Evolutionary conservation across 1,140 invertebrate genomes (phyloP).

Genomic region (Platyscapa corneri): DNA sequence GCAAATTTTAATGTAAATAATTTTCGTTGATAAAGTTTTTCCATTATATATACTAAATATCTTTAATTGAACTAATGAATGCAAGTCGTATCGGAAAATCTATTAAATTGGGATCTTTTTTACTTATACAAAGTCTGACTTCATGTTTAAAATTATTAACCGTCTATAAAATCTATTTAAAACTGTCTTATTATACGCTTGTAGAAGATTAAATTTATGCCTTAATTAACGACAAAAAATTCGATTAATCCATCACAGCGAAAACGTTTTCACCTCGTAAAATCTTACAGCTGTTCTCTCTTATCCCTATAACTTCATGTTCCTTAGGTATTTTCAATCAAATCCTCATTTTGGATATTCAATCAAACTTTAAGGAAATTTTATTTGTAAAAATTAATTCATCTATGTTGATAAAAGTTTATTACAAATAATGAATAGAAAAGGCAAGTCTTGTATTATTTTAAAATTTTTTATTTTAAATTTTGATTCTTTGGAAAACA

Average conservation of each 20-base stretch:
- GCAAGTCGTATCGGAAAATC: not conserved
- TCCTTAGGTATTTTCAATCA: not conserved
- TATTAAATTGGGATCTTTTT: not conserved
- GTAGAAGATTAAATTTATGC: not conserved
- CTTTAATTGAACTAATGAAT: not conserved
- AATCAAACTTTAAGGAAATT: not conserved
- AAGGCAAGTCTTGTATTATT: too few relatives aligned
- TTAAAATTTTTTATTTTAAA: too few relatives aligned
- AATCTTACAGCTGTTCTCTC: not conserved
- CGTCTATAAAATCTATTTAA: not conserved
- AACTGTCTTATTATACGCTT: not conserved
- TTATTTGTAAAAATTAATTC: not conserved
- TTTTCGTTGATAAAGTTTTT: not conserved
- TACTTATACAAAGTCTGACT: not conserved
- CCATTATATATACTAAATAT: not conserved
- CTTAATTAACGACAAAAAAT: not conserved
- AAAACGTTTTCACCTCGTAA: not conserved
- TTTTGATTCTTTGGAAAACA: too few relatives aligned
- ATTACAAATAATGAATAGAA: too few relatives aligned
- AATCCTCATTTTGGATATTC: not conserved
- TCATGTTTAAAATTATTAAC: not conserved
- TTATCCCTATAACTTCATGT: not conserved
- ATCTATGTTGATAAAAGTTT: too few relatives aligned
- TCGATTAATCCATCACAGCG: not conserved
- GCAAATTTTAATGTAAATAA: not conserved